These are phyloP conservation scores for Synanthedon tipuliformis DNA, from an alignment of 2,888 invertebrate genomes.

Conservation along the genomic window DNA sequence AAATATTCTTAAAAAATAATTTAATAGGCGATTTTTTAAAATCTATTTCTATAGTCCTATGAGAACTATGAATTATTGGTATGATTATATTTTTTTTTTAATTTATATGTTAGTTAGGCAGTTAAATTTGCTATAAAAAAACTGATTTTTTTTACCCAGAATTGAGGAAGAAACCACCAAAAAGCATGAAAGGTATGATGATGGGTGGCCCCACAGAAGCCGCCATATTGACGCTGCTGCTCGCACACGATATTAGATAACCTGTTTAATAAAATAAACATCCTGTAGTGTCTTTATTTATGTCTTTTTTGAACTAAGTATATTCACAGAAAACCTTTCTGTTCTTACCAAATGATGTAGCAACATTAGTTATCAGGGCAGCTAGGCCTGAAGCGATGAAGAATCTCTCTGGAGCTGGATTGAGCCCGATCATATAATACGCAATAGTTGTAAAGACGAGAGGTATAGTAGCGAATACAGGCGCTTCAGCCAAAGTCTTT, in stretches of 20 bases:
- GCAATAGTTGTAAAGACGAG: conserved; percentile 83
- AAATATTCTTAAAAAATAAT: no score
- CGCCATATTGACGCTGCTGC: conserved; percentile 87
- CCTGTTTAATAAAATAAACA: conserved; percentile 63
- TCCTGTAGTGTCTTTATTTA: no score
- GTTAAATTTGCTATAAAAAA: background rate
- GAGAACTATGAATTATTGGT: background rate
- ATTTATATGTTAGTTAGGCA: no score
- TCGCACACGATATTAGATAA: conserved; percentile 90
- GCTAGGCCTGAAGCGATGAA: conserved; percentile 81
- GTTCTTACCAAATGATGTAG: conserved; percentile 84
- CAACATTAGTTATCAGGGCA: conserved; percentile 87
- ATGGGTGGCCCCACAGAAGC: conserved; percentile 91
- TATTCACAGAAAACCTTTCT: no score
- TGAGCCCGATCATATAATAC: conserved; percentile 91
- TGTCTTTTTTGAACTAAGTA: conserved; percentile 7
- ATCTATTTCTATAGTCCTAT: no score
- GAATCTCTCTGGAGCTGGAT: conserved; percentile 75
- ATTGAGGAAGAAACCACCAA: conserved; percentile 96
- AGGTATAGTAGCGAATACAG: conserved; percentile 86
- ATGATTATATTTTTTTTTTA: background rate
- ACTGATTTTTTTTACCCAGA: no score
- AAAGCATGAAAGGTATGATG: conserved; percentile 92
- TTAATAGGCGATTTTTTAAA: no score
- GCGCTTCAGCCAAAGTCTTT: conserved; percentile 90